Evolutionary conservation across 2,113 vertebrate species (phyloP).

Genomic region (Cepphus grylle): DNA sequence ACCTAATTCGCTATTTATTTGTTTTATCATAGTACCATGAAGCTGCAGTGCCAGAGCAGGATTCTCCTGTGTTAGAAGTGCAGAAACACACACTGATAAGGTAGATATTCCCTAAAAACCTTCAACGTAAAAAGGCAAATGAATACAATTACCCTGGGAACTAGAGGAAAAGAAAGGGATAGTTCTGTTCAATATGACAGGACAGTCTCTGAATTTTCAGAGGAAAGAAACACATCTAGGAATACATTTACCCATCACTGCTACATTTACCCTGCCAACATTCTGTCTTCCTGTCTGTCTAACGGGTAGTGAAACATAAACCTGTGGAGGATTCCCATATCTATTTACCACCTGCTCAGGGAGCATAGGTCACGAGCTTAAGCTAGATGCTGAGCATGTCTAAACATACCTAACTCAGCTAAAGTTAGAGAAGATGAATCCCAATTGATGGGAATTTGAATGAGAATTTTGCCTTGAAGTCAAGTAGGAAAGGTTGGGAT

Average conservation of each 20-base stretch:
- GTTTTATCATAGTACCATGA: background rate
- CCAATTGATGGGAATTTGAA: background rate
- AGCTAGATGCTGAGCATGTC: background rate
- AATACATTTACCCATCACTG: background rate
- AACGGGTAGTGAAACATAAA: background rate
- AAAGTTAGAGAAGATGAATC: background rate
- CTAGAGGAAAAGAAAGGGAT: background rate
- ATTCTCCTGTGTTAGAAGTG: background rate
- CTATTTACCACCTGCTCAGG: background rate
- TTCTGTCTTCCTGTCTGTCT: background rate
- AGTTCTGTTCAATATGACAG: background rate
- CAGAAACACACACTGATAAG: background rate
- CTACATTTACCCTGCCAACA: background rate
- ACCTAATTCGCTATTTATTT: background rate
- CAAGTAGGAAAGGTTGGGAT: background rate
- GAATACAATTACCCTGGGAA: background rate
- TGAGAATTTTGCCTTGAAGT: background rate
- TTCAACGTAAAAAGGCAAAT: background rate
- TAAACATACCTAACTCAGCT: background rate
- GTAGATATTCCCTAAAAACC: background rate
- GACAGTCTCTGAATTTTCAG: background rate
- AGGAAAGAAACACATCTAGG: background rate
- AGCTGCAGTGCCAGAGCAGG: background rate
- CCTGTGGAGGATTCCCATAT: background rate
- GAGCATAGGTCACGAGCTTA: background rate